Percentiles rank a stretch among this genome's conserved stretches.
Evolutionary conservation across 2,113 vertebrate genomes (phyloP).

Genomic region (Spea bombifrons): DNA sequence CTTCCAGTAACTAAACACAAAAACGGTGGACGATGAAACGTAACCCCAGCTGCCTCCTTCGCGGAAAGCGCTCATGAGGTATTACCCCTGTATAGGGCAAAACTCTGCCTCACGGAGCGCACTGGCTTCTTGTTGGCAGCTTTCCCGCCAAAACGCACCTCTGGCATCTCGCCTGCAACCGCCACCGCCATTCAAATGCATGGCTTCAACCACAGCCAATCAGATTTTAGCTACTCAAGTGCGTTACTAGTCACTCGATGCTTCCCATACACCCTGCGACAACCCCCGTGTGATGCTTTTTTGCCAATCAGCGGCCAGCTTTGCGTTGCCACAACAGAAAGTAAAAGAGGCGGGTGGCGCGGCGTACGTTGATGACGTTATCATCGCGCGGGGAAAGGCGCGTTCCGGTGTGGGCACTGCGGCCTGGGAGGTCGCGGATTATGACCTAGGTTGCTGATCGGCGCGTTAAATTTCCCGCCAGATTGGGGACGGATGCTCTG

Average conservation of each 20-base stretch:
- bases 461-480: slow-evolving; percentile 16
- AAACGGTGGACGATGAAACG: background rate
- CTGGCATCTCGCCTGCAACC: background rate
- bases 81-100: accelerated
- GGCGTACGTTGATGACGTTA: background rate
- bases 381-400: slow-evolving; percentile 18
- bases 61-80: background rate
- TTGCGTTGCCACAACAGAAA: background rate
- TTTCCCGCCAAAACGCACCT: slow-evolving; percentile 8
- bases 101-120: background rate
- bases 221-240: too few relatives aligned
- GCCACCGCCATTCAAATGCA: slow-evolving; percentile 22
- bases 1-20: background rate
- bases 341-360: background rate
- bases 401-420: slow-evolving; percentile 45
- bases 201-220: background rate
- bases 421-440: slow-evolving; percentile 48
- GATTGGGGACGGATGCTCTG: background rate
- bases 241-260: background rate
- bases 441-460: slow-evolving; percentile 32
- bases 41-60: background rate
- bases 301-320: background rate
- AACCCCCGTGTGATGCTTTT: background rate
- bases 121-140: too few relatives aligned
- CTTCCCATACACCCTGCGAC: background rate